These are phyloP conservation scores for Meliscaeva auricollis DNA, from an alignment of 2,888 invertebrate species.

Conservation along the genomic window DNA sequence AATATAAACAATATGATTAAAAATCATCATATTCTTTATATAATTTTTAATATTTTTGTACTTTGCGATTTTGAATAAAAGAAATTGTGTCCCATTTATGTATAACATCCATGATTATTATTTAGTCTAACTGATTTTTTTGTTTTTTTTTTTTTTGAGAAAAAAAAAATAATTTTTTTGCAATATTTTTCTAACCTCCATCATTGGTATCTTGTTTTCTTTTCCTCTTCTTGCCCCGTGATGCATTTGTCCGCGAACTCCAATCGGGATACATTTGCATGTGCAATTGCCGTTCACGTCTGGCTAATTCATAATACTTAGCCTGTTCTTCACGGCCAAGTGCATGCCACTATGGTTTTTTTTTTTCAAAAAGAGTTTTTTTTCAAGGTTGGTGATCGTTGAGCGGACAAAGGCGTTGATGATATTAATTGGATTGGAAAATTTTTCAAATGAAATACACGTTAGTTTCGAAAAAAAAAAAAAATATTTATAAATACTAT, in stretches of 20 bases:
- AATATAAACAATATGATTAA: constrained; percentile 27
- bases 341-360: constrained; percentile 95
- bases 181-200: constrained; percentile 89
- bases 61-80: constrained; percentile 38
- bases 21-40: constrained; percentile 1
- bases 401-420: constrained; percentile 67
- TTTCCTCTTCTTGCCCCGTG: constrained; percentile 99
- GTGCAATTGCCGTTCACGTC: constrained; percentile 99
- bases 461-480: constrained; percentile 69
- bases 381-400: constrained; percentile 62
- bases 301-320: constrained; percentile 99
- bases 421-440: constrained; percentile 69
- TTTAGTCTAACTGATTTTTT: constrained; percentile 2
- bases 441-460: constrained; percentile 73
- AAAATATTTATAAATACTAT: constrained; percentile 41
- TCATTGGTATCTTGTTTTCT: constrained; percentile 98
- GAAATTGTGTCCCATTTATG: constrained; percentile 31
- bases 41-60: constrained; percentile 36
- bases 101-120: background rate
- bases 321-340: constrained; percentile 99
- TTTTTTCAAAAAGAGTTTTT: constrained; percentile 39
- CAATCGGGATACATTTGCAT: constrained; percentile 99
- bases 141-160: constrained; percentile 71
- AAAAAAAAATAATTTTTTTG: constrained; percentile 81
- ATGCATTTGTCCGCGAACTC: constrained; percentile 99